Base-by-base conservation (phyloP, 1,140 invertebrate genomes). In the Orussus abietinus region DNA sequence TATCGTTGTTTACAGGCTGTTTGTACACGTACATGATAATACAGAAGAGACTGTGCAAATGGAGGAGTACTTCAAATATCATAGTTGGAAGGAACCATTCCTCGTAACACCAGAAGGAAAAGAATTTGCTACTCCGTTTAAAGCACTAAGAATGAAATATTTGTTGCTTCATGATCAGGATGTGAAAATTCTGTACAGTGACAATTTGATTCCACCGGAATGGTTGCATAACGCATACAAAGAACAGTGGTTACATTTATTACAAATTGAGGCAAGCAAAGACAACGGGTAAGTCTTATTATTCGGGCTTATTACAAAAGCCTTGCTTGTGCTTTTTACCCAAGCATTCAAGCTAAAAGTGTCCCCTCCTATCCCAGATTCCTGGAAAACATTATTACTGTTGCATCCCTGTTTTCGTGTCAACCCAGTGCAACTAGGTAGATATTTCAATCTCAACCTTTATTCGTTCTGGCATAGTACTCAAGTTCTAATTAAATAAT, bases 141-240 rank as follows among this genome's bases (percentile, higher is more conserved):
- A 77, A 59, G 70, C 75, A n/a, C 56, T 90, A 11, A 76, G 84
- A 42, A 75, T 84, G 22, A 78, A 83, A 51, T 80, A 88, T 64
- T 66, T 90, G 41, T 66, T 88, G 10, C 76, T 81, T 45, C 85
- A 88, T 54, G 77, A 84, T 47, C 71, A 83, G 52, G 86, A 88
- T 57, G 75, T 86, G 1, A 79, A 84, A 62, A 74, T 83, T 38
- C 66, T 89, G 13, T 73, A 83, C 49, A 69, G 71, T 22, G 87
- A 89, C 56, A 78, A 79, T 56, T 80, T 90, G 25, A 78, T 90
- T 49, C 85, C 86, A 17, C 69, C 77, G 22, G 75, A 75, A 6
- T 88, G 85, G 84, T 51, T 89, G 3, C 72, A 80, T 42, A 66
- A 76, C 18, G 77, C 80, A 25, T 81, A 83, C 41, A 75, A 79